Evolutionary conservation across 2,797 vertebrate species (phyloP).

Genomic region (Fistularia commersonii): DNA sequence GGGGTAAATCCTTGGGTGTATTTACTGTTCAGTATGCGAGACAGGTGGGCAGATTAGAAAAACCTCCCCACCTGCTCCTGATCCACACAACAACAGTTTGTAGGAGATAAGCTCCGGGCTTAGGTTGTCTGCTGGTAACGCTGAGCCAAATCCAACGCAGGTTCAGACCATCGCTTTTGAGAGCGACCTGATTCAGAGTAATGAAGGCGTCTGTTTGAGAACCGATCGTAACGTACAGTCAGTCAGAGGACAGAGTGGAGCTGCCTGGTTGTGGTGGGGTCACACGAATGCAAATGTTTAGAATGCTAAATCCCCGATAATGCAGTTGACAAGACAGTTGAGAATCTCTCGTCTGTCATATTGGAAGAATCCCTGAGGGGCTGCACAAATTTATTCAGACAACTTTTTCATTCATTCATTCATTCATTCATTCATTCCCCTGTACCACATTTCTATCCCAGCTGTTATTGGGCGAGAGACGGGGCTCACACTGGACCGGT

Average conservation of each 20-base stretch:
- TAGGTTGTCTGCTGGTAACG: constrained; percentile 19
- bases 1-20: constrained; percentile 45
- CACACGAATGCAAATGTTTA: too few relatives aligned
- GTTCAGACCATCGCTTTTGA: constrained; percentile 35
- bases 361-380: too few relatives aligned
- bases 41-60: constrained; percentile 62
- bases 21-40: constrained; percentile 37
- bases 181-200: constrained; percentile 28
- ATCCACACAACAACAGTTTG: constrained; percentile 42
- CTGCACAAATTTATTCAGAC: too few relatives aligned
- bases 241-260: constrained; percentile 7
- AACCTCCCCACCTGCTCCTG: constrained; percentile 29
- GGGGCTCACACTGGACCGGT: too few relatives aligned
- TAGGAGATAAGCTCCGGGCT: constrained; percentile 45
- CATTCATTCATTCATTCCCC: too few relatives aligned
- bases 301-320: too few relatives aligned
- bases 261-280: too few relatives aligned
- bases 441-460: too few relatives aligned
- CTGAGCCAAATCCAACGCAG: constrained; percentile 52
- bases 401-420: too few relatives aligned
- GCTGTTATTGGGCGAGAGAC: too few relatives aligned
- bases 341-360: too few relatives aligned
- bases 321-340: too few relatives aligned
- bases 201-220: constrained; percentile 15
- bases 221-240: constrained; percentile 17